A percentile compares a stretch with the other conserved stretches of the same genome.
These are phyloP conservation scores for Smutsia gigantea DNA, from an alignment of 2,797 vertebrate species.

Conservation along the genomic window DNA sequence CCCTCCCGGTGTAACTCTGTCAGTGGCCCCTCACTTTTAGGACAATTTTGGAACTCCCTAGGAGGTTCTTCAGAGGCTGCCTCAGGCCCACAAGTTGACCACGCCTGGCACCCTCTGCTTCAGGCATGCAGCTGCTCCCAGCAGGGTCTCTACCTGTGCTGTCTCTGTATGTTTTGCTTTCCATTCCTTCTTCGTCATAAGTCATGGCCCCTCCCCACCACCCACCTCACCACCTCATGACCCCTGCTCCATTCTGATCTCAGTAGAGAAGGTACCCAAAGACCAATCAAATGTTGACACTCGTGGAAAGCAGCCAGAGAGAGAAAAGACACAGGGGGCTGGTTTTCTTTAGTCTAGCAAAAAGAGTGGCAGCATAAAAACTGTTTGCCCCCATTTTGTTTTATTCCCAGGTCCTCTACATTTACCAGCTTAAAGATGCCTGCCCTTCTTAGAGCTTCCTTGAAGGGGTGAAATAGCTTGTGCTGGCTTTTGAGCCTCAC, in stretches of 20 bases:
- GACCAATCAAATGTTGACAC: not conserved
- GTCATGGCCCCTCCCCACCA: not conserved
- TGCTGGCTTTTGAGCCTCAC: not conserved
- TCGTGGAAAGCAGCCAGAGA: not conserved
- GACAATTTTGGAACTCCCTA: not conserved
- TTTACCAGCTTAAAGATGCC: not conserved
- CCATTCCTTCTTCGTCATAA: not conserved
- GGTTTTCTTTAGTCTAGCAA: not conserved
- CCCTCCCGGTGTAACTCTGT: not conserved
- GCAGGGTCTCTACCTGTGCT: not conserved
- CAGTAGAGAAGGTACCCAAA: not conserved
- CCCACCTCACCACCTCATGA: not conserved
- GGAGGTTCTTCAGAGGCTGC: not conserved
- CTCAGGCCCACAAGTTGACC: not conserved
- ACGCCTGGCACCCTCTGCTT: not conserved
- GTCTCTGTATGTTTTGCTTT: not conserved
- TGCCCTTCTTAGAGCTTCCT: not conserved
- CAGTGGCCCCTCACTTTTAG: not conserved
- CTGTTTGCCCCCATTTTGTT: not conserved
- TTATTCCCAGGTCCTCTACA: not conserved
- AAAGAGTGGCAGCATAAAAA: not conserved
- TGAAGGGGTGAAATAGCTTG: not conserved
- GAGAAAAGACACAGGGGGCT: not conserved
- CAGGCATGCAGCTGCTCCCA: accelerated
- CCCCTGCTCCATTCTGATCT: not conserved